phyloP scores from a whole-genome alignment of 2,797 vertebrate species.

The Eidolon dupreanum region DNA sequence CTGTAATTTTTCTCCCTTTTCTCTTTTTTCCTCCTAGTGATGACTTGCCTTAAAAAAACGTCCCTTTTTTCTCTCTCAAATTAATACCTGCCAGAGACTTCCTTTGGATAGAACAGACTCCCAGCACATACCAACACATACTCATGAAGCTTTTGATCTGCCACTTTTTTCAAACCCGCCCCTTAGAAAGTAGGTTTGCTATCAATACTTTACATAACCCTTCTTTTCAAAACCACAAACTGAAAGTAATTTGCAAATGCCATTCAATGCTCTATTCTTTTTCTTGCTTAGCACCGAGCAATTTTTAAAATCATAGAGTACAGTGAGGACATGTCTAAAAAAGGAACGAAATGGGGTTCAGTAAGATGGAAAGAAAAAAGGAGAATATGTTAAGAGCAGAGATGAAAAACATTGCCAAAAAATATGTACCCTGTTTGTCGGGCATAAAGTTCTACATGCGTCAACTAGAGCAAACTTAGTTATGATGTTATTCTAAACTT shows the following conservation, averaged over 20 bases:
- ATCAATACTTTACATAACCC: background rate
- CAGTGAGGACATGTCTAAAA: background rate
- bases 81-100: slow-evolving; percentile 85
- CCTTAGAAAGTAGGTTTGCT: background rate
- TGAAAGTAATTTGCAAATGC: slow-evolving; percentile 38
- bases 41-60: slow-evolving; percentile 76
- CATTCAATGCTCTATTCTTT: background rate
- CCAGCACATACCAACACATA: background rate
- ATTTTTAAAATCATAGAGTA: background rate
- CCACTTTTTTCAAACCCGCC: background rate
- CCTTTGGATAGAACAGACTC: slow-evolving; percentile 55
- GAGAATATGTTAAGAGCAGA: background rate
- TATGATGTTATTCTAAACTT: rapidly evolving
- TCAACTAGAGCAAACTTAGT: background rate
- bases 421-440: rapidly evolving
- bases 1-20: slow-evolving; percentile 69
- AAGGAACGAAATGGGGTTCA: background rate
- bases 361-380: background rate
- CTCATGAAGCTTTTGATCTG: slow-evolving; percentile 48
- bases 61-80: slow-evolving; percentile 78
- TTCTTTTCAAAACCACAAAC: slow-evolving; percentile 45
- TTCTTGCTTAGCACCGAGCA: background rate
- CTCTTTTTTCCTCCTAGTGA: slow-evolving; percentile 45
- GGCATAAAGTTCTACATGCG: rapidly evolving
- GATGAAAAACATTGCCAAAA: background rate